Evolutionary conservation across 1,140 invertebrate species (phyloP), one percentile per base, ranked within the genome.

Genomic region (Calephelis nemesis): DNA sequence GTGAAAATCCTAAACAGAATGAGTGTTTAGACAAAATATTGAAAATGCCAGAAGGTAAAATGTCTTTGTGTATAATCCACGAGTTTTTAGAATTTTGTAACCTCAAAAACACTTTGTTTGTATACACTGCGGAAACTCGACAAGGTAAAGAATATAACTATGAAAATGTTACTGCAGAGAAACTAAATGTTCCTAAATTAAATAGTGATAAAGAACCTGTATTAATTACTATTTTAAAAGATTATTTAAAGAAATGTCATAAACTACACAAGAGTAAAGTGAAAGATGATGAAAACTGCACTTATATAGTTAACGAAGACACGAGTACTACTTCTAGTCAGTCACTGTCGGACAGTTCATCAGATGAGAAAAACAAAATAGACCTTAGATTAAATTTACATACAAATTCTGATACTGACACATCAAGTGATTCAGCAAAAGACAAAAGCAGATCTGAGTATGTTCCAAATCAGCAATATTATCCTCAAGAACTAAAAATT

Each of bases 31-130:
- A 90, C 67, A 89, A 88, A 70, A 69, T 89, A 19, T 70, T 92
- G 40, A 85, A 88, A 60, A 48, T 88, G 65, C 90, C 86, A 5
- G 92, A 92, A 81, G 92, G 91, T 65, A 70, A 88, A 48, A 67
- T 92, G 47, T 83, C 87, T 12, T 73, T 92, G 40, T 83, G 87
- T 19, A 75, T 93, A 47, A 83, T 92, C 65, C 87, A 92, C 63
- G 92, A 93, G 65, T 88, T 93, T 72, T 77, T 93, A 66, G 89
- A 93, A 76, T 92, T 84, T 80, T 92, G 89, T 77, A 87, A 90
- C 73, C 77, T 93, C 12, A 89, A 85, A 73, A 92, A 92, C 70
- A 92, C 90, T n/a, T 82, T 91, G 75, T 91, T 91, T 80, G 88
- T 92, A 48, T 92, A 91, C 79, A 88, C 79, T 72, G 84, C 92